These are phyloP conservation scores for Pseudorectes ferrugineus DNA, from an alignment of 2,113 vertebrate genomes.

Conservation along the genomic window DNA sequence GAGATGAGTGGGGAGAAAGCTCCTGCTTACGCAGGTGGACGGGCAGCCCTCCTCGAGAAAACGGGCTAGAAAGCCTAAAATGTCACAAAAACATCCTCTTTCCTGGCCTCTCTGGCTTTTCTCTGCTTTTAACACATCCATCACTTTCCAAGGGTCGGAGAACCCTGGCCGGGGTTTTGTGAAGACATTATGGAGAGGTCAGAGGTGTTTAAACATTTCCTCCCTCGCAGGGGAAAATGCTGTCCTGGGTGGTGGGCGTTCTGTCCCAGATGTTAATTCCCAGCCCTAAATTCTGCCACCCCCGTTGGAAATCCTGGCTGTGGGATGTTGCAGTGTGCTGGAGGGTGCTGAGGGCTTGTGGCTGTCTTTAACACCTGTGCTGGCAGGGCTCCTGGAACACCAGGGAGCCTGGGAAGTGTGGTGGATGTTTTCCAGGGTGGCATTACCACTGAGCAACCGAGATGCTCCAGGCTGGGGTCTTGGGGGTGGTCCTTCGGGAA, in stretches of 20 bases:
- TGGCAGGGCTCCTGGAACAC: background rate
- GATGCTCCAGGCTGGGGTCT: background rate
- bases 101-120: background rate
- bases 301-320: background rate
- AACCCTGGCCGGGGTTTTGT: background rate
- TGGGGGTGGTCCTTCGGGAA: fast-evolving
- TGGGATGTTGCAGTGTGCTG: fast-evolving
- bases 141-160: background rate
- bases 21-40: background rate
- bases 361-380: background rate
- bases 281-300: background rate
- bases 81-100: background rate
- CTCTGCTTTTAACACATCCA: background rate
- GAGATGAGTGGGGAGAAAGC: background rate
- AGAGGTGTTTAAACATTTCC: background rate
- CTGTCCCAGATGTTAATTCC: background rate
- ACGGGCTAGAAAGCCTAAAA: background rate
- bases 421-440: background rate
- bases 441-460: background rate
- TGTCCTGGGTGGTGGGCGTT: background rate
- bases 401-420: background rate
- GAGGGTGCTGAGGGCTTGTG: background rate
- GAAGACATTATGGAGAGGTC: background rate
- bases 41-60: background rate
- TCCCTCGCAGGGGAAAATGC: background rate